Evolutionary conservation across 2,113 vertebrate genomes (phyloP), one percentile per base, ranked within the genome.

Genomic region (Sula dactylatra): DNA sequence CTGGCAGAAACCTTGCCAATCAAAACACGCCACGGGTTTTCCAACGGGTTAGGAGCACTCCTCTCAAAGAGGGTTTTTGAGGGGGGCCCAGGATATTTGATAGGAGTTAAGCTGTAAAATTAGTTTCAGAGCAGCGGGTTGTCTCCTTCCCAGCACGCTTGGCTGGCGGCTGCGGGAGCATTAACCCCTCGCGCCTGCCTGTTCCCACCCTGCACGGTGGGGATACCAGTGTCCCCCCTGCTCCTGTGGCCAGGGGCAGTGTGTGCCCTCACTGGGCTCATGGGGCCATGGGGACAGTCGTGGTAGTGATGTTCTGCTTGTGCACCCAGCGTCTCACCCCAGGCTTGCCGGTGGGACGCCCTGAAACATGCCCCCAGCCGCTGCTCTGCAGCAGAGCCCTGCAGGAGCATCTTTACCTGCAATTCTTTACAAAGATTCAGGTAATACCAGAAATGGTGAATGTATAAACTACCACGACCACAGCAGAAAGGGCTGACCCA

Each of bases 61-160:
- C 98, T 98, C 98, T 98, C 98, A 98, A 98, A 98, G 98, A 98
- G 97, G 97, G 97, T 96, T 98, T 98, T 98, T 95, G 91, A 97
- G 96, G 97, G 98, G 96, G 97, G 92, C 96, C 97, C 97, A 91
- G 95, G 98, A 98, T 97, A 98, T 98, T 98, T 97, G 98, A 98
- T 98, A 98, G 98, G 98, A 98, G 97, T 96, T 97, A 97, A 98
- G 98, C 98, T 98, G 98, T 98, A 98, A 98, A 98, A 98, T 98
- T 98, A 97, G 98, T 98, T 98, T 98, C 98, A 98, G 98, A 98
- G 97, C 98, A 98, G 98, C 74, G 92, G 96, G 97, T 95, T 98
- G 98, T 98, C 98, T 98, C 97, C 98, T 98, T 98, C 98, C 97
- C 94, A 98, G 98, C 96, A 98, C 96, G 80, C 97, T 81, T 94